phyloP scores from a whole-genome alignment of 2,113 vertebrate genomes.

The Paedocypris sp. region DNA sequence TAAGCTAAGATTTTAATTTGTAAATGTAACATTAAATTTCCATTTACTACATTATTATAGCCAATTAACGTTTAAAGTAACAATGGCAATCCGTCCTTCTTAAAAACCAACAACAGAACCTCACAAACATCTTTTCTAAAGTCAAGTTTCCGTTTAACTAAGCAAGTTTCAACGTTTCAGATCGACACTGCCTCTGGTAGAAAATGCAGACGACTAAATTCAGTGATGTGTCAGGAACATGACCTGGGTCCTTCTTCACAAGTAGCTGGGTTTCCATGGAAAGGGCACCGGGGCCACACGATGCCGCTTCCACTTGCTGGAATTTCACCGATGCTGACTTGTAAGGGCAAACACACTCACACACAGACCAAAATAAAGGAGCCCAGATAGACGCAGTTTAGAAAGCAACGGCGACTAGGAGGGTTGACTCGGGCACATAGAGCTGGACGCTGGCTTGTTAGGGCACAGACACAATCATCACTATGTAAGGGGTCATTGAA shows the following conservation, averaged over 20 bases:
- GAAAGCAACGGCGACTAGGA: slow-evolving; percentile 2
- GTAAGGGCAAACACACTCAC: slow-evolving; percentile 18
- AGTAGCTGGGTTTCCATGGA: not conserved
- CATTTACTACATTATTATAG: too few species aligned
- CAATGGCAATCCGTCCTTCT: too few species aligned
- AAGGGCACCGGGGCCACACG: not conserved
- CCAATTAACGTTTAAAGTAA: too few species aligned
- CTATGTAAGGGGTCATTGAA: slow-evolving; percentile 33
- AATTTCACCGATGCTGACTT: slow-evolving; percentile 20
- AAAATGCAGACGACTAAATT: not conserved
- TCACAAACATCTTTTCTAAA: too few species aligned
- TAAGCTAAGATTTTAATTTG: too few species aligned
- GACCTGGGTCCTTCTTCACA: not conserved
- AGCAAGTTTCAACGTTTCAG: too few species aligned
- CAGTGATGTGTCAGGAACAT: slow-evolving; percentile 3
- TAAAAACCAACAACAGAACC: too few species aligned
- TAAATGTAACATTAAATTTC: too few species aligned
- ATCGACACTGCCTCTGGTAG: too few species aligned
- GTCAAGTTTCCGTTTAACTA: too few species aligned
- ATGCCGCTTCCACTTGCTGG: slow-evolving; percentile 5
- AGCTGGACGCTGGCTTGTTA: slow-evolving; percentile 32
- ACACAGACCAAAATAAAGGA: not conserved
- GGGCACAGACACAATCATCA: slow-evolving; percentile 26
- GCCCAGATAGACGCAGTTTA: slow-evolving; percentile 3
- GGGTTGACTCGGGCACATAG: slow-evolving; percentile 12